Percentiles rank a stretch among this genome's conserved stretches.
Conservation (phyloP, 2,888 invertebrate genomes). For the Ganaspis brasiliensis region DNA sequence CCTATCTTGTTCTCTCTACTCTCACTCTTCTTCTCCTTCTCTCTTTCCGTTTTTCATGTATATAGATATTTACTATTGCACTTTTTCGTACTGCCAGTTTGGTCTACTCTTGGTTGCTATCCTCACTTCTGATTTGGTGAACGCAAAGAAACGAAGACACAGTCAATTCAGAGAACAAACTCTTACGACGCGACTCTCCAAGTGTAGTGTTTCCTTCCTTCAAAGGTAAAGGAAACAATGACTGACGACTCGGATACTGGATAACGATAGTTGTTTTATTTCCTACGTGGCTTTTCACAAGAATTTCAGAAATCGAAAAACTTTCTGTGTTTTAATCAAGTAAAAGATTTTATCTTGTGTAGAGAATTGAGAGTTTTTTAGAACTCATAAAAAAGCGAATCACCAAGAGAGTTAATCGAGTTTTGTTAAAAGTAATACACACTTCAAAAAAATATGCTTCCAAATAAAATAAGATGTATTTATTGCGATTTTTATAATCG, state of each 20-base stretch:
- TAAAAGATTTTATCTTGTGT: background rate
- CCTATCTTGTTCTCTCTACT: conserved; percentile 38
- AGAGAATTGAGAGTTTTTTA: background rate
- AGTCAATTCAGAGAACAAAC: conserved; percentile 55
- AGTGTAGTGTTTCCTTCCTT: conserved; percentile 51
- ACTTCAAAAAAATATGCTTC: no score
- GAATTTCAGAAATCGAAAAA: conserved; percentile 1
- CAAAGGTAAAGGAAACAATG: conserved; percentile 36
- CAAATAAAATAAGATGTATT: no score
- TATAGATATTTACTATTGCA: conserved; percentile 45
- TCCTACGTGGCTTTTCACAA: background rate
- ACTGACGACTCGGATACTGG: background rate
- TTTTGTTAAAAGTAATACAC: no score
- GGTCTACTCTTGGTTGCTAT: conserved; percentile 28
- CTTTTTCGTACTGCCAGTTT: background rate
- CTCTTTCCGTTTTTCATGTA: conserved; percentile 1
- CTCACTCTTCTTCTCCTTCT: conserved; percentile 52
- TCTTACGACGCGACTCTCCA: conserved; percentile 55
- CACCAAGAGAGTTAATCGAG: background rate
- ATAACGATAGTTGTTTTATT: background rate
- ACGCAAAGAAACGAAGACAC: conserved; percentile 58
- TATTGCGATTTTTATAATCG: no score
- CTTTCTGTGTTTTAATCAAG: conserved; percentile 7
- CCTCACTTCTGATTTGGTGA: conserved; percentile 49
- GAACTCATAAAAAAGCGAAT: background rate